These are phyloP conservation scores for Drosophila ironensis DNA, from an alignment of 1,140 invertebrate genomes.

Conservation along the genomic window DNA sequence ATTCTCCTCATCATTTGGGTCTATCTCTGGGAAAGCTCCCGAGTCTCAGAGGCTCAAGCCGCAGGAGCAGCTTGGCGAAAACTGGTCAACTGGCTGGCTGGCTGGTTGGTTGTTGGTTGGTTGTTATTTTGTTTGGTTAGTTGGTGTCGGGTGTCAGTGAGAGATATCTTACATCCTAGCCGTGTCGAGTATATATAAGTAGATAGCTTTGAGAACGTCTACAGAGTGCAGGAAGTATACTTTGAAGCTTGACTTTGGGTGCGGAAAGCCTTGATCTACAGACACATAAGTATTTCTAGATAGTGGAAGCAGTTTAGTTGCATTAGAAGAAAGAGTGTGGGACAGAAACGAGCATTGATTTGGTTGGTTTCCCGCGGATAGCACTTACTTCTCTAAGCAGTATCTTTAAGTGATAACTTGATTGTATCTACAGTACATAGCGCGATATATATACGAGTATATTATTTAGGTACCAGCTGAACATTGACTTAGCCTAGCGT, in stretches of 20 bases:
- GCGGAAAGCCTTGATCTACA: constrained; percentile 35
- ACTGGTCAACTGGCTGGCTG: no score
- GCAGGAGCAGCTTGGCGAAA: constrained; percentile 4
- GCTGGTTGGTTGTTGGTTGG: no score
- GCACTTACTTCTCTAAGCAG: neutral
- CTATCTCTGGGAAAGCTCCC: neutral
- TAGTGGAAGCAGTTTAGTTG: constrained; percentile 33
- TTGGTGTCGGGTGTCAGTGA: constrained; percentile 3
- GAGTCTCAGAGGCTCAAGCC: constrained; percentile 6
- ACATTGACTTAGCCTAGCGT: constrained; percentile 52
- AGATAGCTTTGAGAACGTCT: constrained; percentile 32
- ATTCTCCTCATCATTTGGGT: constrained; percentile 17
- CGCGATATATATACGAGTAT: constrained; percentile 3
- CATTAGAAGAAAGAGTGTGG: constrained; percentile 14
- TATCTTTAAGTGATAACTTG: constrained; percentile 8
- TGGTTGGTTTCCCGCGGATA: neutral
- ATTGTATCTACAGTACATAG: neutral
- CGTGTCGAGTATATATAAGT: constrained; percentile 17
- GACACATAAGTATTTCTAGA: constrained; percentile 19
- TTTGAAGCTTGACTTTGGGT: constrained; percentile 41
- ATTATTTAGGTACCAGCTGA: constrained; percentile 5
- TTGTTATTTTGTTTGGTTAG: constrained; percentile 8
- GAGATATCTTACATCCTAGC: neutral
- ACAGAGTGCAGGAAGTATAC: constrained; percentile 35
- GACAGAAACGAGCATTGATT: constrained; percentile 9